phyloP scores from a whole-genome alignment of 2,797 vertebrate species.

The Potorous gilbertii region DNA sequence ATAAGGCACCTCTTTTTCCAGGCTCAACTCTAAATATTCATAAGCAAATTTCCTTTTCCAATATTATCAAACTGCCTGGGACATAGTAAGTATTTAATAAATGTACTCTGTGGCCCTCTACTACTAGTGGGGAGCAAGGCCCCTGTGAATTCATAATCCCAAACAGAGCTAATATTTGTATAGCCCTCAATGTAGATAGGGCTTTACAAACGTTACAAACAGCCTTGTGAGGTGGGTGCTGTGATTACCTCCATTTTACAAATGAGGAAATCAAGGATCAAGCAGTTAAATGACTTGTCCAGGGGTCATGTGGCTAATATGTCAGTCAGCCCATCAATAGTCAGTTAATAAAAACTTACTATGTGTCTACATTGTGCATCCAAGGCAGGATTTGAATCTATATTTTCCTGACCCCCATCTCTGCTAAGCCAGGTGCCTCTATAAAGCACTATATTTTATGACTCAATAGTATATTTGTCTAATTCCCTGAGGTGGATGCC shows the following conservation, averaged over 20 bases:
- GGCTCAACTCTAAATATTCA: background rate
- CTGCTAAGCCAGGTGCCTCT: background rate
- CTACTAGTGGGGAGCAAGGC: background rate
- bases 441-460: background rate
- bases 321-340: background rate
- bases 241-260: background rate
- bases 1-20: background rate
- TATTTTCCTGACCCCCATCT: background rate
- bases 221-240: background rate
- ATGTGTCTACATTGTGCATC: too few relatives aligned
- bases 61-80: background rate
- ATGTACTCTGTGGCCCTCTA: background rate
- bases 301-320: too few relatives aligned
- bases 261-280: background rate
- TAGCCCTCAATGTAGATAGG: too few relatives aligned
- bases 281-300: background rate
- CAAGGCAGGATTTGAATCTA: background rate
- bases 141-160: background rate
- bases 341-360: too few relatives aligned
- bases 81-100: background rate
- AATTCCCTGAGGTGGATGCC: background rate
- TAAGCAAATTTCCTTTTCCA: constrained; percentile 20
- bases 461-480: background rate
- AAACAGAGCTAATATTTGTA: background rate
- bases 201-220: background rate